Base-by-base conservation (phyloP, 2,888 invertebrate genomes). In the Xylota sylvarum region DNA sequence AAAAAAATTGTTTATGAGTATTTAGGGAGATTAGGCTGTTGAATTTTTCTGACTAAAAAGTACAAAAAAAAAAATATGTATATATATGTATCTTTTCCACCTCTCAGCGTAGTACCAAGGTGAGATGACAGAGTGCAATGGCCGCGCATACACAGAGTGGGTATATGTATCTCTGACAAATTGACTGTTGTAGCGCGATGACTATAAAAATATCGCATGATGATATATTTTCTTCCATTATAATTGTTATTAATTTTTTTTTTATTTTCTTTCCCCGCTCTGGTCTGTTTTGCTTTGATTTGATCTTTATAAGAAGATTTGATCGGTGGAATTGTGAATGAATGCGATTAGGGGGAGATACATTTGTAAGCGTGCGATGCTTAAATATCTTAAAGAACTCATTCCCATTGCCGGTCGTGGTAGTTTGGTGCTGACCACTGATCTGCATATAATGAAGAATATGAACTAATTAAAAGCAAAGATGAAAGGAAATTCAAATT, bases 181-280 rank as follows among this genome's bases (percentile, higher is more conserved):
- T 83, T 83, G 77, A 52, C 77, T 77, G 23, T 30, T 72, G 52
- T 83, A 72, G 40, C 76, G 76, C 76, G 55, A 82, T 82, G 70
- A 76, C 56, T 70, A 32, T 70, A 60, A 69, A 67, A 78, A 56
- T 70, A 79, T 79, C 79, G 79, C 79, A 79, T 79, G 70, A 64
- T 79, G 70, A 70, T 79, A 79, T 64, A 70, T 79, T 79, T 56
- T 70, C 52, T 50, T 79, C 30, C 70, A 70, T 70, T 64, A 79
- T 72, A 72, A 79, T 72, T 79, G 70, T 64, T 79, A 72, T 72
- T 78, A 70, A 43, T 17, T 48, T 48, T 32, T 32, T 46, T 23
- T 30, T 52, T 30, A 30, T n/a, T n/a, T 9, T 55, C 6, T 30
- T 12, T 56, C 30, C 32, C 60, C 12, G 52, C 19, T 14, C 30